Percentiles rank a stretch among this genome's conserved stretches.
Conservation (phyloP, 2,888 invertebrate species). For the Drosophila neonasuta region DNA sequence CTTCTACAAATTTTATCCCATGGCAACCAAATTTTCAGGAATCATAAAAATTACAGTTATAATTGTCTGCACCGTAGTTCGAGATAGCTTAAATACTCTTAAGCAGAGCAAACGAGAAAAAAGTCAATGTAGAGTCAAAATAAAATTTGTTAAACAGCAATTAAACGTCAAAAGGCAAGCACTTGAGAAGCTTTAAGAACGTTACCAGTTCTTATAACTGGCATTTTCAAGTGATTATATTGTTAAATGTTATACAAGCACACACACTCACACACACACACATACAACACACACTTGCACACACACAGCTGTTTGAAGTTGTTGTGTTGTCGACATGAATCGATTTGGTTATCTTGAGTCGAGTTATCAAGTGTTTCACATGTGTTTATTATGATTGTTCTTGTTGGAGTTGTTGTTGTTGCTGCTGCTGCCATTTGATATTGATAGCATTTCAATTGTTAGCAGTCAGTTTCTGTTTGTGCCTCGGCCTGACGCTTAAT, state of each 20-base stretch:
- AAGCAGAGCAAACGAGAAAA: not conserved
- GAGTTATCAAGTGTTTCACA: constrained; percentile 65
- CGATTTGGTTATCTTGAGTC: constrained; percentile 65
- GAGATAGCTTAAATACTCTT: not conserved
- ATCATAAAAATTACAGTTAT: too few species aligned
- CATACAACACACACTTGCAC: not conserved
- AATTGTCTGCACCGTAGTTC: too few species aligned
- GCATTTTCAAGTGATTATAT: constrained; percentile 67
- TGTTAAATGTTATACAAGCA: constrained; percentile 37
- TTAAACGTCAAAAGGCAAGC: constrained; percentile 58
- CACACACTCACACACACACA: constrained; percentile 10
- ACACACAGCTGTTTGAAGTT: constrained; percentile 11
- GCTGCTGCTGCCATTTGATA: constrained; percentile 35
- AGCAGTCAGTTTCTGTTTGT: constrained; percentile 5
- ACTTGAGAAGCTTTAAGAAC: constrained; percentile 50
- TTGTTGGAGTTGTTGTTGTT: constrained; percentile 25
- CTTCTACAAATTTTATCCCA: too few species aligned
- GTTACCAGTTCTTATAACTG: constrained; percentile 58
- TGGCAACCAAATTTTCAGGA: too few species aligned
- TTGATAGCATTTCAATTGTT: constrained; percentile 48
- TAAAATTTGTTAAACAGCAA: constrained; percentile 56
- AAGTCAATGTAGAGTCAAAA: constrained; percentile 7
- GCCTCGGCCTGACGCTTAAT: constrained; percentile 47
- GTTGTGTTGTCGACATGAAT: constrained; percentile 54
- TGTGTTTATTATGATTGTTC: constrained; percentile 31